These are phyloP conservation scores for Druon quercuslanigerum DNA, from an alignment of 1,140 invertebrate species.

Conservation along the genomic window DNA sequence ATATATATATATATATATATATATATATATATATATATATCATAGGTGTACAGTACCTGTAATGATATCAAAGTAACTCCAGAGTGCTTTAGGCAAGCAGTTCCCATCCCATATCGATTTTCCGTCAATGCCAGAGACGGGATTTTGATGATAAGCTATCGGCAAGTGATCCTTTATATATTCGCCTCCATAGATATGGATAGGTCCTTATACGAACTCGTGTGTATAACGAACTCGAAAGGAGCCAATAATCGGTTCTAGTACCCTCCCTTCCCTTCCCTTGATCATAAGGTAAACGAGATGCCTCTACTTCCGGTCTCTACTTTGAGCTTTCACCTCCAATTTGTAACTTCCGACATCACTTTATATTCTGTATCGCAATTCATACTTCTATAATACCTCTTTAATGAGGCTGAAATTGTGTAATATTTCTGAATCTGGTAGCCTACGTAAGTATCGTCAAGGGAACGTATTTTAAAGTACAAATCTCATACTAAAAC, in stretches of 20 bases:
- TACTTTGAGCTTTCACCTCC: too few relatives aligned
- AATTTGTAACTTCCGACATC: too few relatives aligned
- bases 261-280: not conserved
- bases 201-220: not conserved
- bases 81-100: conserved; percentile 51
- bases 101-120: conserved; percentile 57
- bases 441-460: too few relatives aligned
- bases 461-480: too few relatives aligned
- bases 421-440: too few relatives aligned
- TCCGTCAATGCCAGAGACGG: conserved; percentile 56
- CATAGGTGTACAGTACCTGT: conserved; percentile 7
- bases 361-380: too few relatives aligned
- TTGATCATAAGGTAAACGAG: not conserved
- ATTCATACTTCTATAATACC: too few relatives aligned
- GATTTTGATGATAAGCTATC: conserved; percentile 60
- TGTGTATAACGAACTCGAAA: conserved; percentile 10
- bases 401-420: too few relatives aligned
- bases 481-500: too few relatives aligned
- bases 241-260: not conserved
- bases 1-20: too few relatives aligned
- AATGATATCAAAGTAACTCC: conserved; percentile 53
- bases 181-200: not conserved
- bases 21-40: not conserved
- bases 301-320: not conserved
- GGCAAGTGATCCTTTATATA: conserved; percentile 40